Conservation (phyloP, 2,113 vertebrate species). For the Gymnarchus niloticus region DNA sequence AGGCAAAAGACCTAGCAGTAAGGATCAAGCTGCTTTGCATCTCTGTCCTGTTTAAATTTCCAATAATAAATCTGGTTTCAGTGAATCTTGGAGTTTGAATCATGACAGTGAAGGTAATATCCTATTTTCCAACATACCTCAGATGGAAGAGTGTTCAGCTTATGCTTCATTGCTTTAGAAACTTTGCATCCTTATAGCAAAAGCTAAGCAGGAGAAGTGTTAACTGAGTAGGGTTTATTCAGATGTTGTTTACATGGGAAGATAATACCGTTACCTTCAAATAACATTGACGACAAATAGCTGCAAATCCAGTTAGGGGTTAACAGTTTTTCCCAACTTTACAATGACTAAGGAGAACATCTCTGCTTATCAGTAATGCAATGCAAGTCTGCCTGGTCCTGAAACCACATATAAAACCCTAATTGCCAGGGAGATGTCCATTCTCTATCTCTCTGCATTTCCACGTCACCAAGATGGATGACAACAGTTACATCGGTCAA, state of each 20-base stretch:
- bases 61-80: background rate
- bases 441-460: constrained; percentile 29
- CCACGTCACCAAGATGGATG: constrained; percentile 30
- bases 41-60: background rate
- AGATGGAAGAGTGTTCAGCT: background rate
- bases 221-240: no score
- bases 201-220: background rate
- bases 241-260: background rate
- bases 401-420: constrained; percentile 32
- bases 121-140: no score
- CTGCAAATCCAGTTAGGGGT: background rate
- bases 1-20: no score
- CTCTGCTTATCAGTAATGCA: constrained; percentile 36
- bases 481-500: constrained; percentile 32
- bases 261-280: background rate
- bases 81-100: background rate
- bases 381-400: constrained; percentile 43
- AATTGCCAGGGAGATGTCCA: constrained; percentile 36
- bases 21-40: background rate
- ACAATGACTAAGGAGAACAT: constrained; percentile 35
- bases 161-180: background rate
- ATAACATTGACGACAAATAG: background rate
- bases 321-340: background rate
- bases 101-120: background rate
- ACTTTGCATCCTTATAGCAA: background rate